Conservation (phyloP, 2,113 vertebrate species). For the Saccopteryx bilineata region DNA sequence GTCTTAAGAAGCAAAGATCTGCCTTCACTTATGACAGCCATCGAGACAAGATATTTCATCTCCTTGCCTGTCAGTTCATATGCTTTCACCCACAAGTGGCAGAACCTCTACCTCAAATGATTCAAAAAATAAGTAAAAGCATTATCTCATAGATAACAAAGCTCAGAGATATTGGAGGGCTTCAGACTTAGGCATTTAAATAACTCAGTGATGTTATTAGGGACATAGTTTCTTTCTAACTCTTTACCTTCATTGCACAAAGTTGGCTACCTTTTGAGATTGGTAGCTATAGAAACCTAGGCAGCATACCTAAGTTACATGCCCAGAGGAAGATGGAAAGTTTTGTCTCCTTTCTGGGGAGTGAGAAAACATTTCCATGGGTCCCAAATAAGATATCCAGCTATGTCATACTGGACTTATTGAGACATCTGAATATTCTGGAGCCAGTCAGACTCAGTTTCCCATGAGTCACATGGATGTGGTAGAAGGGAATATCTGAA, state of each 20-base stretch:
- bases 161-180: neutral
- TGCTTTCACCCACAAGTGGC: neutral
- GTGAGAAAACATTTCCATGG: neutral
- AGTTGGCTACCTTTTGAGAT: neutral
- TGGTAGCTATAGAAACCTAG: neutral
- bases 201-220: neutral
- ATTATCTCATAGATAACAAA: conserved; percentile 9
- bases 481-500: neutral
- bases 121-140: conserved; percentile 19
- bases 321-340: neutral
- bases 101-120: conserved; percentile 32
- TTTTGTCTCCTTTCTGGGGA: neutral
- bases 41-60: conserved; percentile 37
- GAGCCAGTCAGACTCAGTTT: conserved; percentile 1
- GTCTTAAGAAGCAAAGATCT: conserved; percentile 14
- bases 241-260: neutral
- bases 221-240: neutral
- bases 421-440: neutral
- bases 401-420: conserved; percentile 4
- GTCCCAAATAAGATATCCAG: neutral
- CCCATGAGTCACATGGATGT: neutral
- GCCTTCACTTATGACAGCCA: neutral
- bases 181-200: conserved; percentile 6
- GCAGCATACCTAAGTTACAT: neutral
- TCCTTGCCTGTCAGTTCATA: neutral